These are phyloP conservation scores for Pygoscelis adeliae DNA, from an alignment of 2,113 vertebrate species.

Conservation along the genomic window DNA sequence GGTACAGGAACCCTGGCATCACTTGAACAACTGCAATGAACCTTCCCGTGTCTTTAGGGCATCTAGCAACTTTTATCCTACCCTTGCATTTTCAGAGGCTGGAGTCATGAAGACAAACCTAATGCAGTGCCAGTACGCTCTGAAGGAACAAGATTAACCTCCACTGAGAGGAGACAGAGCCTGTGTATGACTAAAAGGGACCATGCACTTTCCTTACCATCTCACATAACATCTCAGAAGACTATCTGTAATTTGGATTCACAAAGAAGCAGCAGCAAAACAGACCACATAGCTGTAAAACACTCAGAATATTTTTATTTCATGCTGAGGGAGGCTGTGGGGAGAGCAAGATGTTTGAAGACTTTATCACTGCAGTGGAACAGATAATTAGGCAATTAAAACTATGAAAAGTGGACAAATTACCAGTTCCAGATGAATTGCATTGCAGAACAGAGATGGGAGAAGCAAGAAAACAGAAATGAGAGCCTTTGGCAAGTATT, in stretches of 20 bases:
- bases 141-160: background rate
- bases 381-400: slow-evolving; percentile 58
- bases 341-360: slow-evolving; percentile 2
- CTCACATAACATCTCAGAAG: background rate
- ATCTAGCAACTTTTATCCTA: background rate
- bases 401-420: slow-evolving; percentile 38
- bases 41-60: background rate
- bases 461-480: background rate
- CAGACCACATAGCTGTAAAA: background rate
- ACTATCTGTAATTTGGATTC: background rate
- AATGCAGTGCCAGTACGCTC: background rate
- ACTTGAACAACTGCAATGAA: background rate
- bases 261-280: background rate
- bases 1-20: background rate
- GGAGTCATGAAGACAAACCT: background rate
- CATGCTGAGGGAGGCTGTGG: background rate
- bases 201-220: background rate
- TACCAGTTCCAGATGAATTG: slow-evolving; percentile 21
- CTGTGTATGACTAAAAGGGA: background rate
- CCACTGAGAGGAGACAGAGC: background rate
- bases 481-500: background rate
- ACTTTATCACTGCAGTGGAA: slow-evolving; percentile 18
- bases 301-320: background rate
- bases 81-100: background rate
- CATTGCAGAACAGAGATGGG: background rate